Conservation (phyloP, 1,140 invertebrate genomes). For the Polyergus mexicanus region DNA sequence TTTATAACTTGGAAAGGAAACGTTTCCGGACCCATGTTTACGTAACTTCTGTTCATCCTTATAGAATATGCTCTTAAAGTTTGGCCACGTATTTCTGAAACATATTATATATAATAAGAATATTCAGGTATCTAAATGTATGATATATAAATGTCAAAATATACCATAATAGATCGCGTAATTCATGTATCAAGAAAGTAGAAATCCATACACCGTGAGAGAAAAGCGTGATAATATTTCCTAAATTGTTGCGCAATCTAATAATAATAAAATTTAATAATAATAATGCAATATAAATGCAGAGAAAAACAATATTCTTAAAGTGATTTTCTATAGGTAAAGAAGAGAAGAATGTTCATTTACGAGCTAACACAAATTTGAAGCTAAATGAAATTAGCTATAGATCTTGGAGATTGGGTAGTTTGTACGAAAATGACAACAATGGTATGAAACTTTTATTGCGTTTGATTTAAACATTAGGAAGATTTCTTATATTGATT, state of each 20-base stretch:
- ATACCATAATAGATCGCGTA: background rate
- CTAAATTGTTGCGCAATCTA: background rate
- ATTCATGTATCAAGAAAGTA: background rate
- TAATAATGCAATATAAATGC: no score
- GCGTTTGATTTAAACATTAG: background rate
- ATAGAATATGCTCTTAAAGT: no score
- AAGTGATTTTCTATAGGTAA: slow-evolving; percentile 72
- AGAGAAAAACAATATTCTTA: background rate
- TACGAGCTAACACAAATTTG: slow-evolving; percentile 76
- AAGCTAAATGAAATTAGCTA: slow-evolving; percentile 84
- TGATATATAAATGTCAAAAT: background rate
- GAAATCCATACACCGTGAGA: background rate
- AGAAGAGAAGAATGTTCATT: slow-evolving; percentile 65
- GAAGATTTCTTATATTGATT: background rate
- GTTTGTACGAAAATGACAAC: slow-evolving; percentile 82
- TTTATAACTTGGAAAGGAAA: no score
- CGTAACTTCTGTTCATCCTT: no score
- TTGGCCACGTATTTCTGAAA: no score
- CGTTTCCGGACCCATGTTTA: no score
- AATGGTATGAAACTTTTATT: slow-evolving; percentile 72
- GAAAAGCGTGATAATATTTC: background rate
- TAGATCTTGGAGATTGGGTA: slow-evolving; percentile 84
- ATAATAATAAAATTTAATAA: no score
- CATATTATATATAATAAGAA: no score
- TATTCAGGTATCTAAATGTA: background rate